A percentile compares a stretch with the other conserved stretches of the same genome.
These are phyloP conservation scores for Sinocyclocheilus rhinocerous DNA, from an alignment of 2,113 vertebrate genomes.

Conservation along the genomic window DNA sequence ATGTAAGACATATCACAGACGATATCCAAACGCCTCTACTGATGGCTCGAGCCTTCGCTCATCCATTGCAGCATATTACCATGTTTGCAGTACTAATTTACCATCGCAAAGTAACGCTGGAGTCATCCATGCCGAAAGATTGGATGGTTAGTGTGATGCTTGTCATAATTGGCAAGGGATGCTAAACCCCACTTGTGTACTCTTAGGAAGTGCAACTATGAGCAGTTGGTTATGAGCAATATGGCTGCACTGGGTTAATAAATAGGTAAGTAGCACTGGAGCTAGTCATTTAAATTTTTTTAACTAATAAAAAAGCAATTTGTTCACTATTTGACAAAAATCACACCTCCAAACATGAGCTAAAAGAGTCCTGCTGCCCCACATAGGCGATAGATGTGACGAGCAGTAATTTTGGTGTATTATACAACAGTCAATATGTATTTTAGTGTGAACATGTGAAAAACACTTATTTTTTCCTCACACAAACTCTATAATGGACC, in stretches of 20 bases:
- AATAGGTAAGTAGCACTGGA: neutral
- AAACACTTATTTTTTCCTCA: neutral
- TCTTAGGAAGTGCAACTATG: constrained; percentile 6
- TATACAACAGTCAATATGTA: neutral
- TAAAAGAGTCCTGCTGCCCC: neutral
- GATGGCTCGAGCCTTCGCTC: neutral
- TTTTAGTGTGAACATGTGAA: constrained; percentile 4
- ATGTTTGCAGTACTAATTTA: constrained; percentile 36
- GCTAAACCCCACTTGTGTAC: neutral
- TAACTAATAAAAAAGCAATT: constrained; percentile 49
- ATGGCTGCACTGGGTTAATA: neutral
- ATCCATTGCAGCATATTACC: neutral
- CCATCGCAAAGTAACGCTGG: constrained; percentile 13
- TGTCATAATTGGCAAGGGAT: neutral
- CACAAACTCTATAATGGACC: constrained; percentile 21
- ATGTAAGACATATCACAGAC: neutral
- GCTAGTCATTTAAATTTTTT: constrained; percentile 44
- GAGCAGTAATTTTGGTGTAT: neutral
- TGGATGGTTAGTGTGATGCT: neutral
- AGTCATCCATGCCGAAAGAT: constrained; percentile 14
- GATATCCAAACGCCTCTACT: neutral
- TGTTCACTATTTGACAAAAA: constrained; percentile 40
- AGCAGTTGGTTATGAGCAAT: constrained; percentile 15
- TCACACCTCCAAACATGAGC: neutral
- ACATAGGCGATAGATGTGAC: neutral